Evolutionary conservation across 2,797 vertebrate species (phyloP).

Genomic region (Danio tinwini): DNA sequence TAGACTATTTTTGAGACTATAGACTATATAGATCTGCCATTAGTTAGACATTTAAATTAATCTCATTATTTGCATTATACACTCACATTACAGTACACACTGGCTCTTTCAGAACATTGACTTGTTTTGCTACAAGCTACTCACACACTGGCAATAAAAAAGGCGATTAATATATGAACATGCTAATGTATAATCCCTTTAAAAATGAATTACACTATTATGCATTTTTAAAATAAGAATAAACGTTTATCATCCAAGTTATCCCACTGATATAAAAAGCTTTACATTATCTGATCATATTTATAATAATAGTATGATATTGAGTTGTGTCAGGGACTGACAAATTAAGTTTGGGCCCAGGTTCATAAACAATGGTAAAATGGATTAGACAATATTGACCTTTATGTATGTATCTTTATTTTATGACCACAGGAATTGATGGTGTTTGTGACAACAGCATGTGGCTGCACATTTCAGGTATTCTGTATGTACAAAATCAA

Average conservation of each 20-base stretch:
- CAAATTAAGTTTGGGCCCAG: background rate
- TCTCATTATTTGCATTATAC: no score
- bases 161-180: no score
- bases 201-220: background rate
- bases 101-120: no score
- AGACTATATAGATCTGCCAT: no score
- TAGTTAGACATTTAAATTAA: no score
- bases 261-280: background rate
- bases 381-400: background rate
- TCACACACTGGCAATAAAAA: no score
- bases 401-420: conserved; percentile 21
- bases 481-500: conserved; percentile 18
- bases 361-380: background rate
- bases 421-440: background rate
- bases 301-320: background rate
- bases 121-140: no score
- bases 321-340: background rate
- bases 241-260: background rate
- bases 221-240: background rate
- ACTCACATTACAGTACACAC: no score
- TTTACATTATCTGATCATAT: background rate
- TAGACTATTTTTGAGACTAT: no score
- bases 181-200: no score
- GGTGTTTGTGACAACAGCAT: conserved; percentile 9
- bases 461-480: conserved; percentile 28